These are phyloP conservation scores for Gorsachius magnificus DNA, from an alignment of 2,797 vertebrate species.

Conservation along the genomic window DNA sequence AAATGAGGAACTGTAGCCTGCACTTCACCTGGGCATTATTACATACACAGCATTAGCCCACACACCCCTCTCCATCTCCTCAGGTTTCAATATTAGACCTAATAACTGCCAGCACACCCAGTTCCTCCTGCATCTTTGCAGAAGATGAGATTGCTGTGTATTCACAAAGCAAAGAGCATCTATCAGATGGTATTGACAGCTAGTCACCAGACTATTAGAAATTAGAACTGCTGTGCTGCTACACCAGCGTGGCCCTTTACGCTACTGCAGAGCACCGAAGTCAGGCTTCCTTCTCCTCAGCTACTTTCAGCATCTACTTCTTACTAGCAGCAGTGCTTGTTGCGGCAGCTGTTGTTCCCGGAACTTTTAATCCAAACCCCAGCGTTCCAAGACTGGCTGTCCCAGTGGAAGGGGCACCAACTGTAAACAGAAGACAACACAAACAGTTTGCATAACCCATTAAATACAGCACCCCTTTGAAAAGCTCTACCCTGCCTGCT, in stretches of 20 bases:
- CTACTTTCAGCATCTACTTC: neutral
- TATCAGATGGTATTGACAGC: neutral
- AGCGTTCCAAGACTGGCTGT: neutral
- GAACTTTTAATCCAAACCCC: conserved; percentile 70
- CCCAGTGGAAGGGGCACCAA: conserved; percentile 49
- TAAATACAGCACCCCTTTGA: neutral
- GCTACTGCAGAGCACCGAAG: neutral
- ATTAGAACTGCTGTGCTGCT: neutral
- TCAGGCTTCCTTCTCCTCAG: neutral
- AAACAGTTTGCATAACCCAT: accelerated
- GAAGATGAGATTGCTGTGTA: accelerated
- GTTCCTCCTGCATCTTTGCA: neutral
- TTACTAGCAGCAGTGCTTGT: conserved; percentile 28
- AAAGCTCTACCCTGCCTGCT: neutral
- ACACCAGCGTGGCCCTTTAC: neutral
- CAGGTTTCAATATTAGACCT: neutral
- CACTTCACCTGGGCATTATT: neutral
- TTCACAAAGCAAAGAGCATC: neutral
- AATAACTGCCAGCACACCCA: neutral
- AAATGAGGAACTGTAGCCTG: neutral
- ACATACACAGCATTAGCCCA: neutral
- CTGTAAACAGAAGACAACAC: neutral
- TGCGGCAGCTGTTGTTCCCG: conserved; percentile 43
- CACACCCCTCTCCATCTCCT: too few species aligned
- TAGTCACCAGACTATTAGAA: neutral